Evolutionary conservation across 1,140 invertebrate genomes (phyloP).

Genomic region (Pachyrhynchus sulphureomaculatus): DNA sequence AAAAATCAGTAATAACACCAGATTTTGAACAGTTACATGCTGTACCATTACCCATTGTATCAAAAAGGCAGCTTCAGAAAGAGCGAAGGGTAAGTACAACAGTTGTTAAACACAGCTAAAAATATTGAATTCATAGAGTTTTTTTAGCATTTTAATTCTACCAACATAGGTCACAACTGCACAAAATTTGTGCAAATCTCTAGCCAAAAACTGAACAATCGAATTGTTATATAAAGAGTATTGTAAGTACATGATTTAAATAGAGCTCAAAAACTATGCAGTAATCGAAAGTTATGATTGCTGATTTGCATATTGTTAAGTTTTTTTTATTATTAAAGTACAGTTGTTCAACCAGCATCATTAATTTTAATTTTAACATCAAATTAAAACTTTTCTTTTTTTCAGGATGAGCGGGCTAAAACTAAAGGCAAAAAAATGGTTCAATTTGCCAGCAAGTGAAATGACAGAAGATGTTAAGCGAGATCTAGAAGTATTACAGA

Average conservation of each 20-base stretch:
- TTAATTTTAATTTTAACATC: too few relatives aligned
- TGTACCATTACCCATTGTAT: constrained; percentile 63
- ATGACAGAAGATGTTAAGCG: constrained; percentile 83
- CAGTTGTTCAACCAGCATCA: too few relatives aligned
- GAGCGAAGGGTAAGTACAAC: constrained; percentile 59
- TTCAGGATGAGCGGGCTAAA: constrained; percentile 63
- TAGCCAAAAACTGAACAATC: too few relatives aligned
- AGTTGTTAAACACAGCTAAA: constrained; percentile 6
- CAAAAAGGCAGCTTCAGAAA: constrained; percentile 59
- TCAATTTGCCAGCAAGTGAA: constrained; percentile 81
- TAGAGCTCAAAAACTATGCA: too few relatives aligned
- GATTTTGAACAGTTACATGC: constrained; percentile 66
- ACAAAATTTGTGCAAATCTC: too few relatives aligned
- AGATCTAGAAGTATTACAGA: constrained; percentile 85
- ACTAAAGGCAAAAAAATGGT: constrained; percentile 88
- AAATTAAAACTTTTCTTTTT: too few relatives aligned
- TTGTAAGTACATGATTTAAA: too few relatives aligned
- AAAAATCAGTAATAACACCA: constrained; percentile 62
- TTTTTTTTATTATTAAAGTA: too few relatives aligned
- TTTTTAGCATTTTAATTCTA: constrained; percentile 23
- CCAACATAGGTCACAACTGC: too few relatives aligned
- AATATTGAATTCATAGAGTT: constrained; percentile 5
- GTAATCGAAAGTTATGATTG: too few relatives aligned
- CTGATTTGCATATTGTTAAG: too few relatives aligned
- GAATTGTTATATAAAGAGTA: too few relatives aligned